Conservation (phyloP, 2,797 vertebrate genomes). For the Eulemur mongoz region DNA sequence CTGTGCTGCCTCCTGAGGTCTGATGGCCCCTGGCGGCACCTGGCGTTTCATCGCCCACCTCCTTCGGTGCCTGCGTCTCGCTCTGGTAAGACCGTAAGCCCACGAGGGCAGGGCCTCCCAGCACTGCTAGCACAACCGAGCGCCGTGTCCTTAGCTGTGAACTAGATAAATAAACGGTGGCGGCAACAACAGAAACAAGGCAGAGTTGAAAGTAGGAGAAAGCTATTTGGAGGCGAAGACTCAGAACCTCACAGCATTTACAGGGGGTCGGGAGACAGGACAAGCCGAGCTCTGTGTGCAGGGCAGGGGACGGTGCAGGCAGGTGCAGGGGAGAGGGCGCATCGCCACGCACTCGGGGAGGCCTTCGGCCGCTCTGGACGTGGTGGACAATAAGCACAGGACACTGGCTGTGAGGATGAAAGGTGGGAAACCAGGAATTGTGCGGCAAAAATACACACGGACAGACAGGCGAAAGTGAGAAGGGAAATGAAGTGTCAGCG, state of each 20-base stretch:
- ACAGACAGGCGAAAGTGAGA: background rate
- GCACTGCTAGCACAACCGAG: background rate
- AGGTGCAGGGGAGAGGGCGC: background rate
- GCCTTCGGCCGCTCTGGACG: too few relatives aligned
- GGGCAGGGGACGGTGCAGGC: too few relatives aligned
- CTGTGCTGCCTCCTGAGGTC: background rate
- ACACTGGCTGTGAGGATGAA: background rate
- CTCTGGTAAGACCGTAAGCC: background rate
- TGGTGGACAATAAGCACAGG: background rate
- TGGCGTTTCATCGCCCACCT: background rate
- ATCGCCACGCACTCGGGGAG: too few relatives aligned
- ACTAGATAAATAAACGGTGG: background rate
- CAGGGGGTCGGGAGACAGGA: background rate
- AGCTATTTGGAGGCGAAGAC: background rate
- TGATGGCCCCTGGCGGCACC: too few relatives aligned
- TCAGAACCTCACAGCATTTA: background rate
- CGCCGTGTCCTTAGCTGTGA: background rate
- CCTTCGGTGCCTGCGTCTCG: fast-evolving
- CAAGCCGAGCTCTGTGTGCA: background rate
- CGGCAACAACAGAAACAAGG: background rate
- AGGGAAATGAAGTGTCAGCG: background rate
- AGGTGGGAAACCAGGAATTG: background rate
- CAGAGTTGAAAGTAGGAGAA: background rate
- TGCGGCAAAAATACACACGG: background rate
- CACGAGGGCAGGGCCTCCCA: background rate